Base-by-base conservation (phyloP, 1,140 invertebrate species). In the Wasmannia auropunctata region DNA sequence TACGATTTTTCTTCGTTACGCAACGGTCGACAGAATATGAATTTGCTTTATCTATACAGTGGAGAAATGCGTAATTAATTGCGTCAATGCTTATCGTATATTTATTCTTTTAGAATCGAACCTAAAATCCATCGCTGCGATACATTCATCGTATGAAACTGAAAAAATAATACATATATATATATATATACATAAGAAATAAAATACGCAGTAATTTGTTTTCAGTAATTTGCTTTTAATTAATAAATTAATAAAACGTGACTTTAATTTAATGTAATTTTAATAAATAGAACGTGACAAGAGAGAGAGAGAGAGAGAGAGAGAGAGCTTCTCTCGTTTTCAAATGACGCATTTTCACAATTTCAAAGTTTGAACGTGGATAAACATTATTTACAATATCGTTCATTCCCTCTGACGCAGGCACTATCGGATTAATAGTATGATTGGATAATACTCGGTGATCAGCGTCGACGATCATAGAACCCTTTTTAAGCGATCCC, bases 391-490 rank as follows among this genome's bases (percentile, higher is more conserved):
- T 56, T 72, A 58, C 40, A 16, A 7, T 5, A 60, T 58, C 51
- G 34, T 28, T 74, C 25, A 11, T 72, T 28, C 25, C 43, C 14
- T 16, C 4, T 34, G 37, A 58, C 25, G 14, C 11, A 19, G 56
- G 51, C 51, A 74, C 37, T 22, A 4, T 70, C 10, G 49, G 8
- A 40, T 70, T 72, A 72, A 81, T 14, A 6, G 19, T 3, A 58
- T 46, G 67, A 74, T 72, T 60, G 67, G 54, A 83, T 83, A 83
- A 74, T 74, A 22, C 11, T 11, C 10, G 22, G 19, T 22, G 67
- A 83, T 83, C 49, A 58, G 11, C 19, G 37, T 54, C 14, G 43
- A 54, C n/a, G n/a, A n/a, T n/a, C n/a, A n/a, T n/a, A n/a, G 34
- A 72, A 58, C 40, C 4, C 40, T 58, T 56, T 81, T 77, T 60